Evolutionary conservation across 2,113 vertebrate genomes (phyloP).

Genomic region (Girardinichthys multiradiatus): DNA sequence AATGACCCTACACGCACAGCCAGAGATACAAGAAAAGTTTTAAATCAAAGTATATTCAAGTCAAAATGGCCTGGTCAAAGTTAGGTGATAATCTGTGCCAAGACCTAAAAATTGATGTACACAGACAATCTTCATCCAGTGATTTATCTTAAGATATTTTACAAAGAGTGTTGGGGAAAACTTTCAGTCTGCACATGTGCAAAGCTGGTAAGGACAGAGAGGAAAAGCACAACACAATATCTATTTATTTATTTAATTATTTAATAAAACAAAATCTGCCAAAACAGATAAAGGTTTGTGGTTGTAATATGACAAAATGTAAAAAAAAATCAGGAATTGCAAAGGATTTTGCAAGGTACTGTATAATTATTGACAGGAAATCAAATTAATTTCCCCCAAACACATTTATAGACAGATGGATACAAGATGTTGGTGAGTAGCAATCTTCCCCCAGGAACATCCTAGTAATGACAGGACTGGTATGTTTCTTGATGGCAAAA

Average conservation of each 20-base stretch:
- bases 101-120: background rate
- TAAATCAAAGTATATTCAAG: background rate
- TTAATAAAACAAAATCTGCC: background rate
- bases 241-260: background rate
- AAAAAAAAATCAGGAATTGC: background rate
- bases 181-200: background rate
- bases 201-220: background rate
- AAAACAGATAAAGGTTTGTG: background rate
- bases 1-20: no score
- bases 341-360: background rate
- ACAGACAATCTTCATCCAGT: background rate
- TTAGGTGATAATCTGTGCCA: background rate
- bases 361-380: constrained; percentile 19
- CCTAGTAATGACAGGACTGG: background rate
- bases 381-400: constrained; percentile 10
- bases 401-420: constrained; percentile 31
- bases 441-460: constrained; percentile 5
- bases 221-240: background rate
- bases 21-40: no score
- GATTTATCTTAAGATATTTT: background rate
- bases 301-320: background rate
- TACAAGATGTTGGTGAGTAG: constrained; percentile 36
- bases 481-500: background rate
- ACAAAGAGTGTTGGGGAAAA: background rate
- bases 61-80: background rate